A percentile compares a stretch with the other conserved stretches of the same genome.
phyloP scores from a whole-genome alignment of 1,140 invertebrate species.

The Hypothenemus hampei region DNA sequence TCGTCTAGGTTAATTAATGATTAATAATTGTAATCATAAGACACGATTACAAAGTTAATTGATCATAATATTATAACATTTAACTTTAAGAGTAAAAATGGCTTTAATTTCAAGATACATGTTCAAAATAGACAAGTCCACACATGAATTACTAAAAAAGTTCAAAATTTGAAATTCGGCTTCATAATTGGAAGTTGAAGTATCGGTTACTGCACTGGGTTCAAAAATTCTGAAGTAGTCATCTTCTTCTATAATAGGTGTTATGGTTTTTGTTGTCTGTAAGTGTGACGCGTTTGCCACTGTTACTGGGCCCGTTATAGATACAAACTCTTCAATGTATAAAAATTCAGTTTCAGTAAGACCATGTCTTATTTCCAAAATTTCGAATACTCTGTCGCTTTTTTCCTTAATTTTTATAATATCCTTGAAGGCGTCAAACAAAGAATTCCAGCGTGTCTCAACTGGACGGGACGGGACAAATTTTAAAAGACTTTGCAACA shows the following conservation, averaged over 20 bases:
- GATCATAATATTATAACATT: no score
- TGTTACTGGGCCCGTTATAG: not conserved
- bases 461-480: not conserved
- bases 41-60: no score
- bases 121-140: not conserved
- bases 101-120: slow-evolving; percentile 5
- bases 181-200: not conserved
- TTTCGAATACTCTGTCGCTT: not conserved
- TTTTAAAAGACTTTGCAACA: not conserved
- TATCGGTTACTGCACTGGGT: not conserved
- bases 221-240: not conserved
- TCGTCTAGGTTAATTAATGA: no score
- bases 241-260: not conserved
- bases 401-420: not conserved
- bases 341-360: not conserved
- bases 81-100: slow-evolving; percentile 10
- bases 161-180: slow-evolving; percentile 3
- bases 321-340: not conserved
- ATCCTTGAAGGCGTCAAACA: not conserved
- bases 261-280: not conserved
- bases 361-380: not conserved
- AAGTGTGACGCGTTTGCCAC: not conserved
- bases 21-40: no score
- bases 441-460: not conserved
- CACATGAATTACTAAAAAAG: not conserved